Conservation (phyloP, 2,797 vertebrate genomes). For the Clarias laeviceps region DNA sequence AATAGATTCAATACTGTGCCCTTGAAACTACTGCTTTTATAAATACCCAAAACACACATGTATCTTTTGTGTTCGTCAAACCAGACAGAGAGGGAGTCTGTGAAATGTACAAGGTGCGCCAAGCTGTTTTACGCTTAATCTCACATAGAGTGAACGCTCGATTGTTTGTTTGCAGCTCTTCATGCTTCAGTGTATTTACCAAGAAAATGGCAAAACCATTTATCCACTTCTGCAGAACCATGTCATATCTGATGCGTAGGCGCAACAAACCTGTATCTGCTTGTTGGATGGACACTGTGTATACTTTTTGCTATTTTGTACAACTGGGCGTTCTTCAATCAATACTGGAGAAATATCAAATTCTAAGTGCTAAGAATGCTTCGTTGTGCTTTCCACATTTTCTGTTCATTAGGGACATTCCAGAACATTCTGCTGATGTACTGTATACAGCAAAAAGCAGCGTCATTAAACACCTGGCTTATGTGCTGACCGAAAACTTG, state of each 20-base stretch:
- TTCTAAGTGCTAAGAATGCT: background rate
- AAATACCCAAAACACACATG: background rate
- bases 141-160: background rate
- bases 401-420: background rate
- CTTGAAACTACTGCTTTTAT: conserved; percentile 21
- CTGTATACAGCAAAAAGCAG: background rate
- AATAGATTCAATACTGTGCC: background rate
- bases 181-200: background rate
- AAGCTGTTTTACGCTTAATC: background rate
- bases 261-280: background rate
- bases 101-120: background rate
- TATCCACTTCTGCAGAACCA: background rate
- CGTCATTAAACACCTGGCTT: background rate
- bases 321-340: background rate
- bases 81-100: background rate
- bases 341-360: background rate
- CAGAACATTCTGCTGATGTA: background rate
- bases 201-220: background rate
- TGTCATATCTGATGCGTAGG: background rate
- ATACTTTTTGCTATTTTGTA: background rate
- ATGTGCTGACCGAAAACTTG: background rate
- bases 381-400: background rate
- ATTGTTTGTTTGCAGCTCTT: background rate
- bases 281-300: background rate
- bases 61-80: background rate